Percentiles rank a stretch among this genome's conserved stretches.
Conservation (phyloP, 2,888 invertebrate species). For the Stenurella melanura region DNA sequence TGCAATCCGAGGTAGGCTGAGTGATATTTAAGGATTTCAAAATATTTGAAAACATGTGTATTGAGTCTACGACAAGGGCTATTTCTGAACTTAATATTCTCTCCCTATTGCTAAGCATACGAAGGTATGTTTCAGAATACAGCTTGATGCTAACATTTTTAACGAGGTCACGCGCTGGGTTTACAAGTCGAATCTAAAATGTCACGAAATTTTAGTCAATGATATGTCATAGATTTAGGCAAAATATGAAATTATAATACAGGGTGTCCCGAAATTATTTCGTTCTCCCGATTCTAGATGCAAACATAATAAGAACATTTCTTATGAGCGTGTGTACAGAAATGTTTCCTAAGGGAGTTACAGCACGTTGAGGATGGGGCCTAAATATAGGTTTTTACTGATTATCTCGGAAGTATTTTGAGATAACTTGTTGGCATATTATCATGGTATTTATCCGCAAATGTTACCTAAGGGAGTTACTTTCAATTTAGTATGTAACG, state of each 20-base stretch:
- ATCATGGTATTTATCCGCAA: too few species aligned
- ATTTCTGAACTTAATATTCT: constrained; percentile 75
- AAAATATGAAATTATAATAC: background rate
- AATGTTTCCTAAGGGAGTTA: too few species aligned
- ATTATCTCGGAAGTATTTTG: too few species aligned
- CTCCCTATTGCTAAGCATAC: background rate
- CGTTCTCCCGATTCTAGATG: too few species aligned
- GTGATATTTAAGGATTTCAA: constrained; percentile 77
- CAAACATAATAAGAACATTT: too few species aligned
- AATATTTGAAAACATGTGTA: constrained; percentile 86
- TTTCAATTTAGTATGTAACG: too few species aligned
- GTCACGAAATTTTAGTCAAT: background rate
- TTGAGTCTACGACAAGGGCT: constrained; percentile 90
- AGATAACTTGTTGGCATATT: too few species aligned
- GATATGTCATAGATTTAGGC: background rate
- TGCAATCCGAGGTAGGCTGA: constrained; percentile 74
- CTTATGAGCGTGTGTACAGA: too few species aligned
- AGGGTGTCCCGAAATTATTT: too few species aligned
- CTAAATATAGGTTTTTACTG: too few species aligned
- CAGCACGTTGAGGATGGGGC: too few species aligned
- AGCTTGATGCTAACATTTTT: background rate
- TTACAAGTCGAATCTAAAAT: constrained; percentile 43
- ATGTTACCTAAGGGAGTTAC: too few species aligned
- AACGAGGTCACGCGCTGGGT: background rate
- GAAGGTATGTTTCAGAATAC: background rate